phyloP scores from a whole-genome alignment of 2,797 vertebrate species.

The Synaphobranchus kaupii region DNA sequence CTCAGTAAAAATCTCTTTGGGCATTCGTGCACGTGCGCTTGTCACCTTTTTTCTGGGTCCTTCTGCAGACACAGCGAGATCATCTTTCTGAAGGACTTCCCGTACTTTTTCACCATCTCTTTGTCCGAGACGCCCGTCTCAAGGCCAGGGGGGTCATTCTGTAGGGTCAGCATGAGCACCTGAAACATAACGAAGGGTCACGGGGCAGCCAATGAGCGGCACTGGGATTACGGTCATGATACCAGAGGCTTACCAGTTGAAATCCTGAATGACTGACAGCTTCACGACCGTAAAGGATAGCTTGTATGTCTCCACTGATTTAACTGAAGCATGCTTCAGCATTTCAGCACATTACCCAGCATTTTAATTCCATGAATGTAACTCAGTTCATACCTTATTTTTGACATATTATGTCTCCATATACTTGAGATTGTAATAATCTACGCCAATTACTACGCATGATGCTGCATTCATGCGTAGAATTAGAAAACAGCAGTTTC shows the following conservation, averaged over 20 bases:
- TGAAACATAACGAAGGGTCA: constrained; percentile 53
- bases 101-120: constrained; percentile 97
- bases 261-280: neutral
- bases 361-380: neutral
- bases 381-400: neutral
- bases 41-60: constrained; percentile 95
- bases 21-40: neutral
- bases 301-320: too few species aligned
- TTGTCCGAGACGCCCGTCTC: constrained; percentile 97
- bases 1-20: neutral
- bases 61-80: constrained; percentile 95
- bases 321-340: neutral
- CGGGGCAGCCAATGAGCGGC: neutral
- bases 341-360: neutral
- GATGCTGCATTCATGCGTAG: neutral
- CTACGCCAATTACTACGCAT: neutral
- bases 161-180: constrained; percentile 95
- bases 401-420: neutral
- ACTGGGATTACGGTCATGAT: neutral
- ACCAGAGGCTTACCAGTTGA: too few species aligned
- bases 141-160: constrained; percentile 92
- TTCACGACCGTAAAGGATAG: neutral
- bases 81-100: constrained; percentile 97
- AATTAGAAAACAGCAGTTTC: neutral
- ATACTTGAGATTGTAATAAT: neutral